phyloP scores from a whole-genome alignment of 2,797 vertebrate species.

The Darevskia nairensis region DNA sequence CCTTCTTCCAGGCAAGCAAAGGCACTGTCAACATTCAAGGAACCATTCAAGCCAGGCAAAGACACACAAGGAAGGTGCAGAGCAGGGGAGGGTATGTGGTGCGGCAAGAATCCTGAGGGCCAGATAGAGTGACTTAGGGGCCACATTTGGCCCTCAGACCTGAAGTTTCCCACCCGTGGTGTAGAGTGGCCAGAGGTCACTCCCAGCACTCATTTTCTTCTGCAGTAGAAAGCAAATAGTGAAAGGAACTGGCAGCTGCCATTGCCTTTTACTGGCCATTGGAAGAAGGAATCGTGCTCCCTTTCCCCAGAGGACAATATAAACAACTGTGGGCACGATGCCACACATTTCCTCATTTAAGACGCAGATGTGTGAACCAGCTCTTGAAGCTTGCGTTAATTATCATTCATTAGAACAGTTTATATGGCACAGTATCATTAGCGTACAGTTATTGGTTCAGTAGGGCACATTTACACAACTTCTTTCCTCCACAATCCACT shows the following conservation, averaged over 20 bases:
- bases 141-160: too few species aligned
- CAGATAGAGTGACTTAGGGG: too few species aligned
- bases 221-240: background rate
- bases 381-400: background rate
- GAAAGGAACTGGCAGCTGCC: background rate
- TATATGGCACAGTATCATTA: background rate
- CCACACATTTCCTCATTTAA: background rate
- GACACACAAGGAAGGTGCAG: too few species aligned
- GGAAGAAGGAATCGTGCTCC: background rate
- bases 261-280: background rate
- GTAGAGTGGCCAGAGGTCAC: background rate
- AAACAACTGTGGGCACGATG: background rate
- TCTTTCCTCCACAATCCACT: background rate
- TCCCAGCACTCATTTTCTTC: background rate
- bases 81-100: too few species aligned
- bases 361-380: background rate
- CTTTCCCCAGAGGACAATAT: background rate
- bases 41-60: too few species aligned
- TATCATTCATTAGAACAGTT: background rate
- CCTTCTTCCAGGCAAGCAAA: too few species aligned
- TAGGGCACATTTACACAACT: background rate
- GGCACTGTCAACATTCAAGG: too few species aligned
- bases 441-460: background rate
- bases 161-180: too few species aligned
- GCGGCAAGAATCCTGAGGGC: too few species aligned